Evolutionary conservation across 2,888 invertebrate genomes (phyloP).

Genomic region (Cerceris ruficornis): DNA sequence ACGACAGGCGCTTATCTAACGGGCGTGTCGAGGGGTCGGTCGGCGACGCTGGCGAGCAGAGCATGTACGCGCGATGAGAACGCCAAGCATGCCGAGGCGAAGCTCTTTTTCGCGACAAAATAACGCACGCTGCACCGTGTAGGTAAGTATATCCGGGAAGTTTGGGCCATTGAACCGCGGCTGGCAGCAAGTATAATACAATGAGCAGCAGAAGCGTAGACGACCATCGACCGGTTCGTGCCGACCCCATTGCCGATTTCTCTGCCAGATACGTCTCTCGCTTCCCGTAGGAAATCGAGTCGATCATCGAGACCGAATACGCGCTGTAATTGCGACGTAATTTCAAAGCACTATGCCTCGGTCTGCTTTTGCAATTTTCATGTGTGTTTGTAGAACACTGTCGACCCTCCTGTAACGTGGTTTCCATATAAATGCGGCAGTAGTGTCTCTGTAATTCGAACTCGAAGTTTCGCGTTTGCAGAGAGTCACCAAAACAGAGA

Average conservation of each 20-base stretch:
- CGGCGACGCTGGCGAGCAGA: background rate
- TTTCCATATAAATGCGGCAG: too few relatives aligned
- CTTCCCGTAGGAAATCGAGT: constrained; percentile 56
- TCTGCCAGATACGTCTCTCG: constrained; percentile 47
- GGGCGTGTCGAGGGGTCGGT: constrained; percentile 1
- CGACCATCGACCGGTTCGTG: constrained; percentile 28
- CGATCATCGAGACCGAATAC: constrained; percentile 9
- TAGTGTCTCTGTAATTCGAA: too few relatives aligned
- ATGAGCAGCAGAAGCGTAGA: constrained; percentile 58
- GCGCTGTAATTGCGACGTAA: constrained; percentile 15
- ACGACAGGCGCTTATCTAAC: constrained; percentile 6
- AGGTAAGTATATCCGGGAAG: constrained; percentile 80
- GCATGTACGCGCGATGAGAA: background rate
- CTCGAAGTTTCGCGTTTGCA: too few relatives aligned
- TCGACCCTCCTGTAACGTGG: background rate
- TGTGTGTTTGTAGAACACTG: background rate
- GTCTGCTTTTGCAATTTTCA: background rate
- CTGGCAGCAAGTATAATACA: constrained; percentile 63
- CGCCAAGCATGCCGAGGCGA: constrained; percentile 7
- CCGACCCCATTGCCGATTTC: constrained; percentile 54
- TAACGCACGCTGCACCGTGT: constrained; percentile 45
- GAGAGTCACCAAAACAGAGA: too few relatives aligned
- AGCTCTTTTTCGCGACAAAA: constrained; percentile 66
- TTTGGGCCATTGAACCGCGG: constrained; percentile 80
- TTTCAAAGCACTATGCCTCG: background rate